Evolutionary conservation across 2,113 vertebrate species (phyloP).

Genomic region (Psophia crepitans): DNA sequence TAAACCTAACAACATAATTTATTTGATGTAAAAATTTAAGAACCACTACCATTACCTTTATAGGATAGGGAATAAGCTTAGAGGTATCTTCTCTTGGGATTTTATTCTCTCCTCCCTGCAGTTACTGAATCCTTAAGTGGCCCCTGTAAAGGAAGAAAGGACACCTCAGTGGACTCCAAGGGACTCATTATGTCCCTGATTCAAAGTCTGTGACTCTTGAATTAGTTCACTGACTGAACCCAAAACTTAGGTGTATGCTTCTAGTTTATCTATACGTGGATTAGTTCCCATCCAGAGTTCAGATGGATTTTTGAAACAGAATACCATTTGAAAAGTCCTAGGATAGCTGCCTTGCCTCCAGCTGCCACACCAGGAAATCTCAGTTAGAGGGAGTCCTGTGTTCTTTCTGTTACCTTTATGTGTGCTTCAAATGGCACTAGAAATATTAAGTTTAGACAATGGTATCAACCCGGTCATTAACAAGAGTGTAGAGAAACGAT

Average conservation of each 20-base stretch:
- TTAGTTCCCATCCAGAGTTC: background rate
- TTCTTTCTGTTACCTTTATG: background rate
- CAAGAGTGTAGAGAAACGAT: background rate
- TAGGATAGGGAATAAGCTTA: background rate
- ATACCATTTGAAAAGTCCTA: background rate
- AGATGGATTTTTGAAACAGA: background rate
- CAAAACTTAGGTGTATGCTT: background rate
- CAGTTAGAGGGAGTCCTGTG: background rate
- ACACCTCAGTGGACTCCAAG: background rate
- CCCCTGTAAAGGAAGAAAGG: background rate
- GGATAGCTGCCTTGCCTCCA: background rate
- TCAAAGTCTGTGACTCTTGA: background rate
- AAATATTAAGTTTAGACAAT: background rate
- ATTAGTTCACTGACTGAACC: background rate
- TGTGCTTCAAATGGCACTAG: background rate
- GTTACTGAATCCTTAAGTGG: background rate
- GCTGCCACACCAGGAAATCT: background rate
- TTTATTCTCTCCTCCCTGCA: background rate
- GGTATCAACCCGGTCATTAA: background rate
- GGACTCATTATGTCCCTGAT: background rate
- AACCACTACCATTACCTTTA: background rate
- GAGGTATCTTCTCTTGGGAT: background rate
- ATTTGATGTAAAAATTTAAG: background rate
- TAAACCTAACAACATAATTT: background rate
- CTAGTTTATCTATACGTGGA: background rate